Conservation (phyloP, 2,797 vertebrate genomes). For the Stomatorhinus walkeri region DNA sequence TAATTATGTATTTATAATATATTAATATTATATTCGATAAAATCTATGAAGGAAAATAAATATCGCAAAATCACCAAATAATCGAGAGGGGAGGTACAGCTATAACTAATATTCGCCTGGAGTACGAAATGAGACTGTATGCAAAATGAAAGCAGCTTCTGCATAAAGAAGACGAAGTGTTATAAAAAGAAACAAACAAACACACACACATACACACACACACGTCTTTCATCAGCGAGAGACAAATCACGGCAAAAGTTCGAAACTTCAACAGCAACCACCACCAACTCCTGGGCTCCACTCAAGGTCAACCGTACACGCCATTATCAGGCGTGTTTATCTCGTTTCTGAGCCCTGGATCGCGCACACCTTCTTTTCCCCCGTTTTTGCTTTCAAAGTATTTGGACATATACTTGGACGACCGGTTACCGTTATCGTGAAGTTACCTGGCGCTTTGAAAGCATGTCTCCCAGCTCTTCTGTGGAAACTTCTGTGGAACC, state of each 20-base stretch:
- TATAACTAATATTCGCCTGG: background rate
- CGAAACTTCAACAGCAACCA: background rate
- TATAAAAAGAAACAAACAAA: background rate
- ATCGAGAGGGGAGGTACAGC: background rate
- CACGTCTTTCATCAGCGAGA: background rate
- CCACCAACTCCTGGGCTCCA: background rate
- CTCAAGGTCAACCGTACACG: slow-evolving; percentile 3
- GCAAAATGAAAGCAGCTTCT: background rate
- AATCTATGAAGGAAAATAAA: background rate
- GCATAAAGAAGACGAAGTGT: too few species aligned
- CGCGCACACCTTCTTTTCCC: background rate
- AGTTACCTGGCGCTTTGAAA: background rate
- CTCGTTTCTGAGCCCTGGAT: background rate
- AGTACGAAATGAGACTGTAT: background rate
- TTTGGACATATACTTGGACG: background rate
- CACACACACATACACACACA: background rate
- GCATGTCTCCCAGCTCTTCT: background rate
- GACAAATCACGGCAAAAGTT: background rate
- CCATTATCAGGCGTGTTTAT: background rate
- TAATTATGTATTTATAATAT: background rate
- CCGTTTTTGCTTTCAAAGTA: background rate
- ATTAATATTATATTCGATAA: background rate
- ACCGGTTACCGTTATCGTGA: background rate
- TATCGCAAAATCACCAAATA: background rate
- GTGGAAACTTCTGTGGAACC: background rate